Percentiles rank a stretch among this genome's conserved stretches.
These are phyloP conservation scores for Meghimatium bilineatum DNA, from an alignment of 2,888 invertebrate species.

Conservation along the genomic window DNA sequence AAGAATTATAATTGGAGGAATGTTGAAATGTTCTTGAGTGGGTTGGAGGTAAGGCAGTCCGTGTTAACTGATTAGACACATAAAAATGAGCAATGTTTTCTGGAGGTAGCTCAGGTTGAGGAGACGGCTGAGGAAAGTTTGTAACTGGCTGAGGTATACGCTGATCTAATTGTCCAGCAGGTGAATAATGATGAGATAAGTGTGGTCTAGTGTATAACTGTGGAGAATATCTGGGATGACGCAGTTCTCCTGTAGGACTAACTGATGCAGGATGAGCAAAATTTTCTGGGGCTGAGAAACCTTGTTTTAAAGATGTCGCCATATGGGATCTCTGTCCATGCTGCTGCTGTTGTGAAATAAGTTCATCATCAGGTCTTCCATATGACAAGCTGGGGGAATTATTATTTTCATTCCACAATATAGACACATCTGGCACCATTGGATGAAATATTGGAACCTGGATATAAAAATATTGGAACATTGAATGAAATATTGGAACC, in stretches of 20 bases:
- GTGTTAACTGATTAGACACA: background rate
- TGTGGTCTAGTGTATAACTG: background rate
- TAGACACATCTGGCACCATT: slow-evolving; percentile 75
- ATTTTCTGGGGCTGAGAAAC: background rate
- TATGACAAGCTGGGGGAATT: background rate
- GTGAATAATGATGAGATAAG: slow-evolving; percentile 23
- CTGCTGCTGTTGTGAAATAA: background rate
- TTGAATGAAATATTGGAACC: too few species aligned
- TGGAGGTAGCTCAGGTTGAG: background rate
- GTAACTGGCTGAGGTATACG: background rate
- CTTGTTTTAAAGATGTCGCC: background rate
- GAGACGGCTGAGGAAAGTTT: background rate
- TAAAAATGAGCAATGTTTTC: background rate
- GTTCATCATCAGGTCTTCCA: background rate
- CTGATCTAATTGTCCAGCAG: background rate
- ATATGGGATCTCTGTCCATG: background rate
- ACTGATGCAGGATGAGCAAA: background rate
- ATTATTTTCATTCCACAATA: slow-evolving; percentile 60
- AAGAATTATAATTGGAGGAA: background rate
- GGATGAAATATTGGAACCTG: slow-evolving; percentile 68
- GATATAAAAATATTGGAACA: slow-evolving; percentile 9
- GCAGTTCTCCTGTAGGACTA: background rate
- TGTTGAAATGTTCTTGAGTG: background rate
- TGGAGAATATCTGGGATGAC: too few species aligned
- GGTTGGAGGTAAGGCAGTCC: too few species aligned